phyloP scores from a whole-genome alignment of 2,888 invertebrate species.

The Pammene fasciana region DNA sequence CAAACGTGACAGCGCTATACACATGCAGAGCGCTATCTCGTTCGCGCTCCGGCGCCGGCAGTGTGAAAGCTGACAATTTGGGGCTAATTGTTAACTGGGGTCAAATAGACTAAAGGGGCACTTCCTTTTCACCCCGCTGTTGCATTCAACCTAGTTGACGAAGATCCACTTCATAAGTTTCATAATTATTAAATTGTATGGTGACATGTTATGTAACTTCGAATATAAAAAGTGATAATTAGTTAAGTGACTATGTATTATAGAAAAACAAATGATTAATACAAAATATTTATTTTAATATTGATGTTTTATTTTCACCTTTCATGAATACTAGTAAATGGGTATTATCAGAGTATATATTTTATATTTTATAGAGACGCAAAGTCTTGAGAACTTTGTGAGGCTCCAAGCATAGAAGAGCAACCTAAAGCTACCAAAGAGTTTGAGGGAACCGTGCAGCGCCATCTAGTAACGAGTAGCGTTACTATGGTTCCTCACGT shows the following conservation, averaged over 20 bases:
- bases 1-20: too few relatives aligned
- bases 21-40: too few relatives aligned
- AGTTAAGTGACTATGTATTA: slow-evolving; percentile 51
- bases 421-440: too few relatives aligned
- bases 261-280: slow-evolving; percentile 44
- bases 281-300: slow-evolving; percentile 48
- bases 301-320: slow-evolving; percentile 44
- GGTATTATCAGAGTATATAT: too few relatives aligned
- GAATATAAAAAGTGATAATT: slow-evolving; percentile 47
- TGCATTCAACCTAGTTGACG: not conserved
- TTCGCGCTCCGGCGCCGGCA: too few relatives aligned
- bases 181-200: slow-evolving; percentile 44
- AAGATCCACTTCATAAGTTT: not conserved
- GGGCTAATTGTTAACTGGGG: slow-evolving; percentile 3
- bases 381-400: too few relatives aligned
- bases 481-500: too few relatives aligned
- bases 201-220: slow-evolving; percentile 45
- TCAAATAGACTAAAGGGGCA: not conserved
- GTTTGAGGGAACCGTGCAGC: too few relatives aligned
- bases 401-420: too few relatives aligned
- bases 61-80: not conserved
- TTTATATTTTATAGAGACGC: too few relatives aligned
- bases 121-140: not conserved
- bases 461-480: too few relatives aligned
- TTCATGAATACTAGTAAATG: too few relatives aligned